Evolutionary conservation across 2,113 vertebrate species (phyloP), one percentile per base, ranked within the genome.

Genomic region (Hippocampus comes): DNA sequence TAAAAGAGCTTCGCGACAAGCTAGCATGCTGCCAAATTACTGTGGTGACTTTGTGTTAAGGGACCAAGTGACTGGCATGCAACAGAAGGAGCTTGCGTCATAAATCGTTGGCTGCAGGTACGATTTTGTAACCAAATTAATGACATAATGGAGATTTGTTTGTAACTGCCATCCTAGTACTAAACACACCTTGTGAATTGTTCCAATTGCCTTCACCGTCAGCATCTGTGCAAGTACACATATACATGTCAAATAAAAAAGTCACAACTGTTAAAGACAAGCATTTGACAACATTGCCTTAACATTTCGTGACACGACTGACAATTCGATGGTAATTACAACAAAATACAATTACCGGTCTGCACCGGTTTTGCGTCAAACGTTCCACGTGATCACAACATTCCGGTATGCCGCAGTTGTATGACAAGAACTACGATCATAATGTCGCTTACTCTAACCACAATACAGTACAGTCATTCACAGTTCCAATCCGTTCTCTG

Each of bases 171-270:
- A 75, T 74, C 75, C 79, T 63, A 78, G 68, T 64, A 68, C 15
- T 23, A 77, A 85, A 82, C 43, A 77, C 85, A 87, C 75, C 78
- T 88, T 90, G 72, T 74, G 76, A 78, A 83, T 83, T 92, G 92
- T 90, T 92, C 91, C 91, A 92, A 93, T 90, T 93, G 88, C 91
- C 91, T 77, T 93, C 92, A 78, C 86, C 91, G 76, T 93, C 92
- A 90, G 91, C 87, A 92, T 93, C 92, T 93, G 92, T 85, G 77
- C 89, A 91, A 69, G 90, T 92, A 92, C 88, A 92, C 86, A 91
- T 78, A 90, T 64, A 87, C 68, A 89, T 4, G 72, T 87, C 86
- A 90, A 86, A 81, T 83, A 77, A 81, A 86, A 78, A 87, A 70
- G 34, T 11, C 76, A 76, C 72, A 86, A 53, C 15, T 34, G 2